phyloP scores from a whole-genome alignment of 2,797 vertebrate genomes.

The Centropyge bicolor region DNA sequence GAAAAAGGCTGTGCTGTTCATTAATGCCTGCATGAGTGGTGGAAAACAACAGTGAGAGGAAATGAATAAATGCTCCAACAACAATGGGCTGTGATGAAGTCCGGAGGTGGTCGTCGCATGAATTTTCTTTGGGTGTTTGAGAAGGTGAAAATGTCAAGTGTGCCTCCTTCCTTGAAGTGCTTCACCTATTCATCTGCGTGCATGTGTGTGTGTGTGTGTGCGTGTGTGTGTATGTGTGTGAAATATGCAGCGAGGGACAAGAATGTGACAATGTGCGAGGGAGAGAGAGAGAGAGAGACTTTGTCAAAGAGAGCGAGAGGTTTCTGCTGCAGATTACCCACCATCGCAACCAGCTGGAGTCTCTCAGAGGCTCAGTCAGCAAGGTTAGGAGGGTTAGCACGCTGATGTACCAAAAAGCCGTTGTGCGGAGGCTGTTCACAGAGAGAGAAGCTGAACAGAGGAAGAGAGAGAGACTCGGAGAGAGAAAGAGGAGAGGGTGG shows the following conservation, averaged over 20 bases:
- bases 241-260: slow-evolving; percentile 26
- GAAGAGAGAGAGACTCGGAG: slow-evolving; percentile 31
- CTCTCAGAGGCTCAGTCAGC: slow-evolving; percentile 67
- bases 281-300: slow-evolving; percentile 11
- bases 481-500: slow-evolving; percentile 8
- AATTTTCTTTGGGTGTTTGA: slow-evolving; percentile 45
- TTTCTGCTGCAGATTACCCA: slow-evolving; percentile 49
- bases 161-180: slow-evolving; percentile 46
- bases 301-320: slow-evolving; percentile 27
- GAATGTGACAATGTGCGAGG: slow-evolving; percentile 17
- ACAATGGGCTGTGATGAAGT: slow-evolving; percentile 35
- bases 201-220: slow-evolving; percentile 12
- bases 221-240: background rate
- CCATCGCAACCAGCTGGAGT: slow-evolving; percentile 59
- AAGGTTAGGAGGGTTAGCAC: slow-evolving; percentile 67
- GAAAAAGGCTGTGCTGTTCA: slow-evolving; percentile 2
- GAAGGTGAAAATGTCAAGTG: slow-evolving; percentile 61
- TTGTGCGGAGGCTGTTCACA: slow-evolving; percentile 56
- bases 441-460: slow-evolving; percentile 56
- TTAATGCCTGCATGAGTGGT: slow-evolving; percentile 7
- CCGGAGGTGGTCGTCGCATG: slow-evolving; percentile 34
- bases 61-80: slow-evolving; percentile 42
- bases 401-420: slow-evolving; percentile 71
- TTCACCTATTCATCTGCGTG: slow-evolving; percentile 47
- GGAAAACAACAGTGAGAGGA: slow-evolving; percentile 29